Base-by-base conservation (phyloP, 1,140 invertebrate genomes). In the Sminthurinus signatus region DNA sequence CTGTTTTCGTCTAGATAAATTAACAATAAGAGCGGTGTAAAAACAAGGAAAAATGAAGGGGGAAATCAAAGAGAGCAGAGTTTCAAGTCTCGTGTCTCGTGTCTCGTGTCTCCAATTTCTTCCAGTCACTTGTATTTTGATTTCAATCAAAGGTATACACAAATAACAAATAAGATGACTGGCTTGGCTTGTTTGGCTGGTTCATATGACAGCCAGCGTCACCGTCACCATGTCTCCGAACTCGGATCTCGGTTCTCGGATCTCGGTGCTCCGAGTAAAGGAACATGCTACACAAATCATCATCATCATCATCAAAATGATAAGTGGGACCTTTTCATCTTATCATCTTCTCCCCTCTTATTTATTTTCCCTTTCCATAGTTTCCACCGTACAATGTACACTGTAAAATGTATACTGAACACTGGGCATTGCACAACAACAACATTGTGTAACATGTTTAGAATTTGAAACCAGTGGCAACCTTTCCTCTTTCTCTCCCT, bases 391-490 rank as follows among this genome's bases (percentile, higher is more conserved):
- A 25, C 50, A n/a, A n/a, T n/a, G n/a, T n/a, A n/a, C n/a, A n/a
- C n/a, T n/a, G n/a, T n/a, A n/a, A n/a, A n/a, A n/a, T n/a, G n/a
- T n/a, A n/a, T n/a, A n/a, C n/a, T n/a, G n/a, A n/a, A n/a, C n/a
- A n/a, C n/a, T n/a, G n/a, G n/a, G n/a, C n/a, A n/a, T n/a, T n/a
- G n/a, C n/a, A n/a, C n/a, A n/a, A n/a, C n/a, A n/a, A n/a, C n/a
- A n/a, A n/a, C n/a, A n/a, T n/a, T n/a, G n/a, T n/a, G n/a, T n/a
- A n/a, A n/a, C n/a, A n/a, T n/a, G n/a, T n/a, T n/a, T n/a, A n/a
- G n/a, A n/a, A n/a, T n/a, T n/a, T 67, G 65, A 67, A 67, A 67
- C 65, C 62, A 67, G 62, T 67, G 62, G 62, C 60, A 56, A 62
- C 62, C 62, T 60, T 60, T 57, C 36, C 17, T 50, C 46, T 25